Conservation (phyloP, 2,113 vertebrate genomes). For the Dermatemys mawii region DNA sequence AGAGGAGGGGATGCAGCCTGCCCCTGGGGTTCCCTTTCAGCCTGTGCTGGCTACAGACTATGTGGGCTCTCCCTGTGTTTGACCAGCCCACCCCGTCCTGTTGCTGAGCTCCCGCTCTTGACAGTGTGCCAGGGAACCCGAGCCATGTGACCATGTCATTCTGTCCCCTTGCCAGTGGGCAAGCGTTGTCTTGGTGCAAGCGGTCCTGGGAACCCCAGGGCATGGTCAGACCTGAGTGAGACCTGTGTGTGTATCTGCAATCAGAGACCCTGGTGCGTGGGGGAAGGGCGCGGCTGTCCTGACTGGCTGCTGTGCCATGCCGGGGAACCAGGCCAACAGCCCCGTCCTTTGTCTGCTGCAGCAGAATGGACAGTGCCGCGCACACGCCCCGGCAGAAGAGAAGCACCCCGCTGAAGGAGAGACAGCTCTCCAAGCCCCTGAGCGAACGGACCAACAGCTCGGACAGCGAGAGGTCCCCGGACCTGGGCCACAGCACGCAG, state of each 20-base stretch:
- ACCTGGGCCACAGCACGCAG: conserved; percentile 86
- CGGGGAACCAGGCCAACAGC: neutral
- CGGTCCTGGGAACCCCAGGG: neutral
- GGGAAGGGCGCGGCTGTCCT: no score
- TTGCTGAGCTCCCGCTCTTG: neutral
- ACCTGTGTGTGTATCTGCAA: neutral
- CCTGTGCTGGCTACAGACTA: neutral
- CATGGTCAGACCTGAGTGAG: neutral
- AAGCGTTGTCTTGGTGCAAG: neutral
- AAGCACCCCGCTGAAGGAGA: conserved; percentile 85
- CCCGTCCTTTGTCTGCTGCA: neutral
- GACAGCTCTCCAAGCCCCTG: conserved; percentile 88
- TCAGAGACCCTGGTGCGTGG: neutral
- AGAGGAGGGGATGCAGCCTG: neutral
- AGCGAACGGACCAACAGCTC: conserved; percentile 91
- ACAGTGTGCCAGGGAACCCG: neutral
- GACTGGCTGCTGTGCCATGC: neutral
- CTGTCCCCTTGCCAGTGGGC: neutral
- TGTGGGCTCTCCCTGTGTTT: neutral
- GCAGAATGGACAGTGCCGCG: conserved; percentile 78
- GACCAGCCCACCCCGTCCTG: neutral
- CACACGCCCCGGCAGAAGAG: conserved; percentile 88
- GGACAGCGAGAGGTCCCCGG: conserved; percentile 88
- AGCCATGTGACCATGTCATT: neutral
- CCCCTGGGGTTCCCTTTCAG: no score